A percentile compares a stretch with the other conserved stretches of the same genome.
Conservation (phyloP, 2,888 invertebrate species). For the Embidobia sp. region DNA sequence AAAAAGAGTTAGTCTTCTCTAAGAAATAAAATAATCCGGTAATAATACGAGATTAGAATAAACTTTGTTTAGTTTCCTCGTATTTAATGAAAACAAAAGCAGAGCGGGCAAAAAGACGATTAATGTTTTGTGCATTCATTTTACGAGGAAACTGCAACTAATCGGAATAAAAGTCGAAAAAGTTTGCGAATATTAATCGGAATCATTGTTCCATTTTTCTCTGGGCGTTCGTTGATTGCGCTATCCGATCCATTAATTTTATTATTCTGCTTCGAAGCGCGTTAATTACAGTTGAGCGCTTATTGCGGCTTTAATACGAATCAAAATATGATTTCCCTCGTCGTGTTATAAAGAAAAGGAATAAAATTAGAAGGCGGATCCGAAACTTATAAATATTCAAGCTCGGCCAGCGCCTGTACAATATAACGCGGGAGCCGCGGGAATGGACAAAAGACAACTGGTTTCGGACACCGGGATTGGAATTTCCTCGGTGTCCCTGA, state of each 20-base stretch:
- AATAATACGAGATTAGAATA: no score
- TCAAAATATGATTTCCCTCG: constrained; percentile 38
- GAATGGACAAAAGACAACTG: constrained; percentile 49
- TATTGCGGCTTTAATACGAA: constrained; percentile 29
- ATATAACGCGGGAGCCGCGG: constrained; percentile 15
- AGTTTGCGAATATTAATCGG: no score
- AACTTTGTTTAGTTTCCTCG: no score
- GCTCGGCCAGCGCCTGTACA: constrained; percentile 11
- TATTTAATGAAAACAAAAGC: no score
- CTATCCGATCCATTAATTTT: constrained; percentile 19
- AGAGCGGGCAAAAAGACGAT: no score
- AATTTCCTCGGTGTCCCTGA: constrained; percentile 53
- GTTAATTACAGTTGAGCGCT: constrained; percentile 30
- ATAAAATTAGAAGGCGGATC: constrained; percentile 50
- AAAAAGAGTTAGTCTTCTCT: no score
- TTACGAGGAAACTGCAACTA: no score
- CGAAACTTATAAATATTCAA: constrained; percentile 56
- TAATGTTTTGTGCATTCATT: no score
- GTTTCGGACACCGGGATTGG: constrained; percentile 44
- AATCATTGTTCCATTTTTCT: no score
- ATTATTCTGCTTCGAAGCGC: constrained; percentile 27
- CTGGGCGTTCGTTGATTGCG: no score
- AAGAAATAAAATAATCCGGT: no score
- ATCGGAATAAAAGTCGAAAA: no score
- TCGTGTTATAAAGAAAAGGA: constrained; percentile 31